These are phyloP conservation scores for Phalanger gymnotis DNA, from an alignment of 2,797 vertebrate species.

Conservation along the genomic window DNA sequence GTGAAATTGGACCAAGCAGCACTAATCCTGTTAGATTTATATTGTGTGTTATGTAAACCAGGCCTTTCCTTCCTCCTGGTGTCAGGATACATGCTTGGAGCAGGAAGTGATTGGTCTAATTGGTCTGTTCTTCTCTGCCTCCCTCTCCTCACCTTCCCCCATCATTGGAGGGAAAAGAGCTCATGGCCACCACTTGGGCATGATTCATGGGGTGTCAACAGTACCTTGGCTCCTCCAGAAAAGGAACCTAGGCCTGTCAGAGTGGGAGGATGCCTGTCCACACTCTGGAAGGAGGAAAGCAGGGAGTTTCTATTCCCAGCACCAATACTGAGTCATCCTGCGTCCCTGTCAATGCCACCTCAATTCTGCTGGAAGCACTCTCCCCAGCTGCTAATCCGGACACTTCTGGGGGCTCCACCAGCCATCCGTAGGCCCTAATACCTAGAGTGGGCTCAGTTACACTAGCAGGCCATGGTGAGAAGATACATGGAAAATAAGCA, in stretches of 20 bases:
- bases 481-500: neutral
- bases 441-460: neutral
- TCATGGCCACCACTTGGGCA: neutral
- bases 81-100: neutral
- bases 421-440: neutral
- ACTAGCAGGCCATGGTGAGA: neutral
- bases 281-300: neutral
- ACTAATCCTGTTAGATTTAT: slow-evolving; percentile 56
- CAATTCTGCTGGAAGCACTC: neutral
- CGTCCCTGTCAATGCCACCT: neutral
- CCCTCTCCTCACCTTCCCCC: neutral
- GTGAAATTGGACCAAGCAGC: slow-evolving; percentile 64
- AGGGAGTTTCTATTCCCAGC: slow-evolving; percentile 26
- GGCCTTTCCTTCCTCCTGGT: slow-evolving; percentile 41
- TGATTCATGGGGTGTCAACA: neutral
- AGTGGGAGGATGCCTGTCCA: slow-evolving; percentile 8
- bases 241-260: neutral
- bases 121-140: neutral
- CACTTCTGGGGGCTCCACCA: neutral
- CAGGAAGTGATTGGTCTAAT: neutral
- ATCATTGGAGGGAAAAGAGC: neutral
- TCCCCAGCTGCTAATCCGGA: neutral
- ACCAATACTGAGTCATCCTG: neutral
- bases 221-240: neutral
- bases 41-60: slow-evolving; percentile 59